Conservation (phyloP, 2,888 invertebrate species). For the Biston stratarius region DNA sequence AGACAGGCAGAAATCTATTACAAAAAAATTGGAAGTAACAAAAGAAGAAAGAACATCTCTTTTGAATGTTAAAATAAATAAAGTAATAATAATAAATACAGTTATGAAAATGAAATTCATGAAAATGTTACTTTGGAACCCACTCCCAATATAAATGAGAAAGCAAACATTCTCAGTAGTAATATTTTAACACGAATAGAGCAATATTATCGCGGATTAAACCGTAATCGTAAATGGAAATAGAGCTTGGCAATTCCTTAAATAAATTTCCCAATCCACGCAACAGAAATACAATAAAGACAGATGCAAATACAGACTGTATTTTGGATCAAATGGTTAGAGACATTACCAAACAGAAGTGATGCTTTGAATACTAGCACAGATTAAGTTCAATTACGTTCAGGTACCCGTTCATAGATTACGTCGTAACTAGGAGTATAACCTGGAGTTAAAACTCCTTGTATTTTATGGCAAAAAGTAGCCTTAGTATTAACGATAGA, state of each 20-base stretch:
- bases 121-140: slow-evolving; percentile 50
- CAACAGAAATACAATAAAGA: slow-evolving; percentile 13
- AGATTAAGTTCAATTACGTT: slow-evolving; percentile 40
- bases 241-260: slow-evolving; percentile 19
- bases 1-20: too few species aligned
- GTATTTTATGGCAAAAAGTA: slow-evolving; percentile 74
- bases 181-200: slow-evolving; percentile 26
- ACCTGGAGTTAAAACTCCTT: slow-evolving; percentile 48
- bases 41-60: too few species aligned
- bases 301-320: slow-evolving; percentile 5
- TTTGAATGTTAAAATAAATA: too few species aligned
- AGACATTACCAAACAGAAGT: slow-evolving; percentile 29
- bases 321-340: slow-evolving; percentile 5
- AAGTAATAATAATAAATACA: too few species aligned
- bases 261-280: slow-evolving; percentile 29
- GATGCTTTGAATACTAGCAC: slow-evolving; percentile 33
- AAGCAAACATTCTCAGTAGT: slow-evolving; percentile 25
- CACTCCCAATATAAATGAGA: slow-evolving; percentile 25
- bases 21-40: too few species aligned
- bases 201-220: slow-evolving; percentile 27
- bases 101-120: slow-evolving; percentile 50
- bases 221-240: slow-evolving; percentile 26
- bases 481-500: slow-evolving; percentile 62
- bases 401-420: slow-evolving; percentile 35
- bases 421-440: slow-evolving; percentile 30